phyloP scores from a whole-genome alignment of 2,113 vertebrate species.

The Vimba vimba region DNA sequence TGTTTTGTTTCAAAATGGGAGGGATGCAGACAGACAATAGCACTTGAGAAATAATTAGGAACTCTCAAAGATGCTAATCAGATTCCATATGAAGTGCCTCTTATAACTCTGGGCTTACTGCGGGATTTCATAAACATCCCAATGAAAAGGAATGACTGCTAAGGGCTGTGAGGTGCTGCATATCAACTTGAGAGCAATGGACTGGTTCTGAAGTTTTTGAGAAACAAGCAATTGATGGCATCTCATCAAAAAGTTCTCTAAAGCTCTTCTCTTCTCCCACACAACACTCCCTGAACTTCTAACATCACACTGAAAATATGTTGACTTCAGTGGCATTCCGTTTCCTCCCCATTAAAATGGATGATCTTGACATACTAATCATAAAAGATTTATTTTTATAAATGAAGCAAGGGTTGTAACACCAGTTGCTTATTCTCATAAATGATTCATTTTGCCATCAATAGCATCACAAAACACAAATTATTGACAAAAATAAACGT shows the following conservation, averaged over 20 bases:
- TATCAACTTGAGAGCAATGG: not conserved
- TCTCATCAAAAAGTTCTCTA: not conserved
- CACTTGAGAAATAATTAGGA: slow-evolving; percentile 44
- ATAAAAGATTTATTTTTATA: not conserved
- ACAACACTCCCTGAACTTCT: not conserved
- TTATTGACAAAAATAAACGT: not conserved
- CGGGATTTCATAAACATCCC: not conserved
- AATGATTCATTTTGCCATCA: not conserved
- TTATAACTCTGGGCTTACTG: not conserved
- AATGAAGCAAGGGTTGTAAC: not conserved
- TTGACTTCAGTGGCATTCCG: not conserved
- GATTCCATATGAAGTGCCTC: slow-evolving; percentile 1
- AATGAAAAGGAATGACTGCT: not conserved
- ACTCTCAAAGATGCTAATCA: slow-evolving; percentile 42
- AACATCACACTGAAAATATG: not conserved
- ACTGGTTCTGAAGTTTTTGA: not conserved
- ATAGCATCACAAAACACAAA: not conserved
- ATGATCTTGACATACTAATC: not conserved
- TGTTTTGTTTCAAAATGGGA: slow-evolving; percentile 11
- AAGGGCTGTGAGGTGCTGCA: not conserved
- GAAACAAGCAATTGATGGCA: not conserved
- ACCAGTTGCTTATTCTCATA: not conserved
- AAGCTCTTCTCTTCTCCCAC: not conserved
- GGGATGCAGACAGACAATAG: slow-evolving; percentile 4
- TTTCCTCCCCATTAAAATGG: not conserved